These are phyloP conservation scores for Rynchops niger DNA, from an alignment of 2,113 vertebrate genomes.

Conservation along the genomic window DNA sequence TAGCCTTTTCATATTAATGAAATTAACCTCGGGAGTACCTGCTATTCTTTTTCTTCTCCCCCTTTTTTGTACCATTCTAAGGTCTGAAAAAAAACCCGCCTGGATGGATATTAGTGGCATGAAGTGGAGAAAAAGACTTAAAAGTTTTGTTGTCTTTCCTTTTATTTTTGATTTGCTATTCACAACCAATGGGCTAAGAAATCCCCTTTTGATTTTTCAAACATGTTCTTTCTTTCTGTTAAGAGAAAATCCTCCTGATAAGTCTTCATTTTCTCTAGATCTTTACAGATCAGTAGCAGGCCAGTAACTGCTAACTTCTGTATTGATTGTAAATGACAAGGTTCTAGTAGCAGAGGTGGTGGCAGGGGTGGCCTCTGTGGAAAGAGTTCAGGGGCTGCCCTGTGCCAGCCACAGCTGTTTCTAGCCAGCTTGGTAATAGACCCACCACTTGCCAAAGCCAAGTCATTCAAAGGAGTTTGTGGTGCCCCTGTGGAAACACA, in stretches of 20 bases:
- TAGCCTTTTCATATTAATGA: not conserved
- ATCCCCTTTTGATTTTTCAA: not conserved
- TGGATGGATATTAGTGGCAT: not conserved
- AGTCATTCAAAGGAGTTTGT: not conserved
- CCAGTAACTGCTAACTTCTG: not conserved
- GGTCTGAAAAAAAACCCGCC: not conserved
- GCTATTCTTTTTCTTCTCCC: not conserved
- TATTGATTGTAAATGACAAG: not conserved
- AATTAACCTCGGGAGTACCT: not conserved
- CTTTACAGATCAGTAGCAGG: not conserved
- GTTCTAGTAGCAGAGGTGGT: not conserved
- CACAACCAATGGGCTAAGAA: not conserved
- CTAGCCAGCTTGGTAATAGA: not conserved
- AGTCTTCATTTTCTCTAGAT: not conserved
- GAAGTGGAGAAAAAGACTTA: not conserved
- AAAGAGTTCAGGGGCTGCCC: not conserved
- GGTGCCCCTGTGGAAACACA: not conserved
- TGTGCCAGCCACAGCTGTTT: not conserved
- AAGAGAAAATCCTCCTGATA: not conserved
- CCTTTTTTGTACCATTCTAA: not conserved
- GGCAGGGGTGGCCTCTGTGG: not conserved
- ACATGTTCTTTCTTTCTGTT: rapidly evolving
- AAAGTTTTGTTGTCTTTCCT: not conserved
- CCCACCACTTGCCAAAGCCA: not conserved
- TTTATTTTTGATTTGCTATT: not conserved